These are phyloP conservation scores for Wiebesia pumilae DNA, from an alignment of 1,140 invertebrate species.

Conservation along the genomic window DNA sequence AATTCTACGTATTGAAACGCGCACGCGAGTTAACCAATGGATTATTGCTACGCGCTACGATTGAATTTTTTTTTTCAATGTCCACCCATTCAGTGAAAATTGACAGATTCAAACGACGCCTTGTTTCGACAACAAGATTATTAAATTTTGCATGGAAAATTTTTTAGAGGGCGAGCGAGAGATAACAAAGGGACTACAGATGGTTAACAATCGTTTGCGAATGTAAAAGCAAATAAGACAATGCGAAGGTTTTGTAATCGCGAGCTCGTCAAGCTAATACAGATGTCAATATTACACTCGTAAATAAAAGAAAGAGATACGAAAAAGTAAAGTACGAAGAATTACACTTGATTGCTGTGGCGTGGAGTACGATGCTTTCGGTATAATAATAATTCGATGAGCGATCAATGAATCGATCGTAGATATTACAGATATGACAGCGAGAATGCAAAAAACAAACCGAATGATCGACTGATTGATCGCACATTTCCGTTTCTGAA, in stretches of 20 bases:
- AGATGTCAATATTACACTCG: constrained; percentile 55
- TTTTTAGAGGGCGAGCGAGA: not conserved
- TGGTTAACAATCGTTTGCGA: not conserved
- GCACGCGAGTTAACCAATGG: constrained; percentile 13
- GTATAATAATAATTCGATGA: constrained; percentile 43
- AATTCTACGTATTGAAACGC: constrained; percentile 35
- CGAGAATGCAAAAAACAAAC: not conserved
- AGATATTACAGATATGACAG: not conserved
- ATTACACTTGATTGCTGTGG: constrained; percentile 45
- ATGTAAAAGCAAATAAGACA: not conserved
- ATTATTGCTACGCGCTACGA: constrained; percentile 28
- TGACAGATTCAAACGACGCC: constrained; percentile 10
- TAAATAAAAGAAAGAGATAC: constrained; percentile 31
- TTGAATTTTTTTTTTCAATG: constrained; percentile 24
- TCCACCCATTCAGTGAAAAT: not conserved
- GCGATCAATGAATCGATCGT: constrained; percentile 47
- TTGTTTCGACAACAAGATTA: not conserved
- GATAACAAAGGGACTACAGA: not conserved
- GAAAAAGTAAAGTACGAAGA: not conserved
- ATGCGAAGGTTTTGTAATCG: constrained; percentile 44
- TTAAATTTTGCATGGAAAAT: not conserved
- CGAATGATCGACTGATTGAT: constrained; percentile 41
- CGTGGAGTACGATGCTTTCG: constrained; percentile 52
- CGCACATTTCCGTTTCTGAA: constrained; percentile 49
- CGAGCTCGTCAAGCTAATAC: constrained; percentile 53